Evolutionary conservation across 2,113 vertebrate genomes (phyloP).

Genomic region (Drymodes brunneopygia): DNA sequence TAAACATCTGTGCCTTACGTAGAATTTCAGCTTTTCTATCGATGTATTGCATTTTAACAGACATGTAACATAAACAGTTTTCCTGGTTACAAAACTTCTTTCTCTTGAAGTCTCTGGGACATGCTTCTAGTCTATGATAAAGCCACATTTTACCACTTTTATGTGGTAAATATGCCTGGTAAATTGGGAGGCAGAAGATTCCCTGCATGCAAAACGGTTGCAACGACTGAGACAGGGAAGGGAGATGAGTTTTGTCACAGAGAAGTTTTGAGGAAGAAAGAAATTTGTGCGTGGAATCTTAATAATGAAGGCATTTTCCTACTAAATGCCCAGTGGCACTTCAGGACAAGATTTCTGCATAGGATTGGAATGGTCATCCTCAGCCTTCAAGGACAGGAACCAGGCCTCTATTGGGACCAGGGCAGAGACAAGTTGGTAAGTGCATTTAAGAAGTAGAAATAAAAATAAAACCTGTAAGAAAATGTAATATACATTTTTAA

Average conservation of each 20-base stretch:
- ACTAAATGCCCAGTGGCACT: background rate
- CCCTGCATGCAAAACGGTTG: background rate
- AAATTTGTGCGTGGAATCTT: background rate
- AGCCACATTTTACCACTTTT: background rate
- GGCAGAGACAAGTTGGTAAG: background rate
- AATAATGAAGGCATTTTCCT: background rate
- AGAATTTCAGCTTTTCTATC: background rate
- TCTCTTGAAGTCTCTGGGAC: background rate
- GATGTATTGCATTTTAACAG: background rate
- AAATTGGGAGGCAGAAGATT: background rate
- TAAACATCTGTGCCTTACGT: background rate
- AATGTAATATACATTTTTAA: background rate
- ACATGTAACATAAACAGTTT: background rate
- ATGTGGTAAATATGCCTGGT: background rate
- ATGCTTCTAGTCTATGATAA: background rate
- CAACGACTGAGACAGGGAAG: background rate
- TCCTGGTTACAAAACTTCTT: background rate
- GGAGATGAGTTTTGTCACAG: background rate
- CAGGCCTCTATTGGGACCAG: background rate
- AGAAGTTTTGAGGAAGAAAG: background rate
- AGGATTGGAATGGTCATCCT: background rate
- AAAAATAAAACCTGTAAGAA: background rate
- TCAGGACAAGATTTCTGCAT: background rate
- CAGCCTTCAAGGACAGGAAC: background rate
- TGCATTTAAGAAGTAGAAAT: background rate